These are phyloP conservation scores for Sebastes diaconus DNA, from an alignment of 2,797 vertebrate genomes.

Conservation along the genomic window DNA sequence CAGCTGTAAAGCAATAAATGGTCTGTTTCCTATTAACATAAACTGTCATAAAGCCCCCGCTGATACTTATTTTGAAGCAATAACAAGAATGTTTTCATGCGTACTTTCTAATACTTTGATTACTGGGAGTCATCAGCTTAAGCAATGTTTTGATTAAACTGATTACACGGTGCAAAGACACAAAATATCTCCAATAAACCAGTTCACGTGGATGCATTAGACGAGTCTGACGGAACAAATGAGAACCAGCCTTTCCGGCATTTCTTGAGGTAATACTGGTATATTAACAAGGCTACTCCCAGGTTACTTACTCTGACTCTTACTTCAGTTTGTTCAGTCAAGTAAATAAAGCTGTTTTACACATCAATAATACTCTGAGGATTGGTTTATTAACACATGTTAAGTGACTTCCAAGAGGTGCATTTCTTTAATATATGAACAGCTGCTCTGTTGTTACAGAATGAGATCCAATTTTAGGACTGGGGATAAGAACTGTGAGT, in stretches of 20 bases:
- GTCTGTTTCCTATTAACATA: conserved; percentile 34
- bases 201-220: conserved; percentile 23
- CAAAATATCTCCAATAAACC: conserved; percentile 39
- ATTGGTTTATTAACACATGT: not conserved
- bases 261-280: not conserved
- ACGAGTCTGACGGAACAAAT: conserved; percentile 11
- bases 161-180: conserved; percentile 44
- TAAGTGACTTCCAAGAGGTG: not conserved
- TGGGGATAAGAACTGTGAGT: not conserved
- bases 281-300: not conserved
- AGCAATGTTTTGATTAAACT: conserved; percentile 54
- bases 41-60: conserved; percentile 7
- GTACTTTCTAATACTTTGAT: conserved; percentile 42
- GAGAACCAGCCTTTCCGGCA: conserved; percentile 10
- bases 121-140: conserved; percentile 34
- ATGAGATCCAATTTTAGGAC: not conserved
- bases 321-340: not conserved
- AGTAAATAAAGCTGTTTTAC: not conserved
- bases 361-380: not conserved
- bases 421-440: not conserved
- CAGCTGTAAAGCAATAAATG: conserved; percentile 40
- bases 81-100: conserved; percentile 40
- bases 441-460: not conserved
- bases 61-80: conserved; percentile 17
- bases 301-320: not conserved